Evolutionary conservation across 2,888 invertebrate species (phyloP), one percentile per base, ranked within the genome.

Genomic region (Agrenia bidenticulata): DNA sequence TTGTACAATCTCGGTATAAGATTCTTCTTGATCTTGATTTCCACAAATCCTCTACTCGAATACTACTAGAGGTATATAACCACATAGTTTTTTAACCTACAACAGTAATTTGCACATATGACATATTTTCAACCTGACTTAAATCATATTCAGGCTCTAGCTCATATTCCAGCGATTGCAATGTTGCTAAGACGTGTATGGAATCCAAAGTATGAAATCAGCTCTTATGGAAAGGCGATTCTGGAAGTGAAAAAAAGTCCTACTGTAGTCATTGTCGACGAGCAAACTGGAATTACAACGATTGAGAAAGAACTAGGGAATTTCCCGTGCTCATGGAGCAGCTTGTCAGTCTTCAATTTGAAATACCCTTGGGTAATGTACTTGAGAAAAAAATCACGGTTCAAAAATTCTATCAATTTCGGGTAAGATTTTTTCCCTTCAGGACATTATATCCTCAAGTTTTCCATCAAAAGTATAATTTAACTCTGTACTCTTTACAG

Each of bases 311-410:
- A 21, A 23, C 9, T 66, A 1, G 68, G 57, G 0, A 56, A 66
- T 1, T 57, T 70, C 39, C 73, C 73, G 2, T 70, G 73, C 32
- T 27, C 62, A 1, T 70, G 63, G 63, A 37, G 27, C 0, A 60
- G 53, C 19, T 7, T 70, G 5, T 41, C 68, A 4, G 66, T 73
- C 27, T 64, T 58, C 13, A 61, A 64, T 32, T 26, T 70, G 13
- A 58, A 57, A 21, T 73, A 73, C 49, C 73, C 70, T 11, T 73
- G 70, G 73, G 45, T 59, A 1, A 66, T 73, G 68, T 70, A 56
- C 57, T 61, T 68, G 61, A 51, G 58, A 45, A 70, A 67, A 41
- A 60, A 61, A 23, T 59, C 67, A n/a, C n/a, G 56, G 13, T 69
- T 61, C 24, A 60, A 55, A 21, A 23, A 27, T 11, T 26, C 55